phyloP scores from a whole-genome alignment of 2,113 vertebrate genomes.

The Polypterus senegalus region DNA sequence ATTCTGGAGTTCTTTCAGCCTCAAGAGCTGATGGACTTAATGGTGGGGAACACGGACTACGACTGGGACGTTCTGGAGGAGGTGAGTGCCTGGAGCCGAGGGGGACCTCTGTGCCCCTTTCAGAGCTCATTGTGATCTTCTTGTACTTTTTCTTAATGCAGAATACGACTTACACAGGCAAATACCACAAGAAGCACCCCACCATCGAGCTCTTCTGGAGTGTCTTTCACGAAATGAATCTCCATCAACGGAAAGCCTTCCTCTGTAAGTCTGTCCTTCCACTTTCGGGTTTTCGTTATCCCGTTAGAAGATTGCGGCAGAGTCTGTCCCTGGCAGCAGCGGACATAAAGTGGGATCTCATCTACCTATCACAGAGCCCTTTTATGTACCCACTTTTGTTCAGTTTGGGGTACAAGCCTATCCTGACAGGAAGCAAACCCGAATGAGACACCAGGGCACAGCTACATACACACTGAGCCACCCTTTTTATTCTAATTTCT shows the following conservation, averaged over 20 bases:
- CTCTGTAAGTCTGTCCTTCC: constrained; percentile 44
- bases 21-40: constrained; percentile 50
- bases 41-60: constrained; percentile 52
- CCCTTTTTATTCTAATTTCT: no score
- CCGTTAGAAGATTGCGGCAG: no score
- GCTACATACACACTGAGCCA: no score
- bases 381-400: no score
- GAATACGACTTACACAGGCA: constrained; percentile 50
- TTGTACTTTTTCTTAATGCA: constrained; percentile 23
- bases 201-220: constrained; percentile 61
- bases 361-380: no score
- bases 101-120: background rate
- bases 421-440: no score
- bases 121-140: background rate
- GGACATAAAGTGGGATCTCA: no score
- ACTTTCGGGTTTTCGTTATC: no score
- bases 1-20: constrained; percentile 58
- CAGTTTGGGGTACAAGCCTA: no score
- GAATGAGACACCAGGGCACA: no score
- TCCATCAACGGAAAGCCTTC: constrained; percentile 57
- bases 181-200: constrained; percentile 42
- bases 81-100: constrained; percentile 29
- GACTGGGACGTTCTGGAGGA: constrained; percentile 59
- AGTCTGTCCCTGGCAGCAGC: no score
- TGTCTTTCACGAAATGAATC: constrained; percentile 54